phyloP scores from a whole-genome alignment of 2,797 vertebrate genomes.

The Antennarius maculatus region DNA sequence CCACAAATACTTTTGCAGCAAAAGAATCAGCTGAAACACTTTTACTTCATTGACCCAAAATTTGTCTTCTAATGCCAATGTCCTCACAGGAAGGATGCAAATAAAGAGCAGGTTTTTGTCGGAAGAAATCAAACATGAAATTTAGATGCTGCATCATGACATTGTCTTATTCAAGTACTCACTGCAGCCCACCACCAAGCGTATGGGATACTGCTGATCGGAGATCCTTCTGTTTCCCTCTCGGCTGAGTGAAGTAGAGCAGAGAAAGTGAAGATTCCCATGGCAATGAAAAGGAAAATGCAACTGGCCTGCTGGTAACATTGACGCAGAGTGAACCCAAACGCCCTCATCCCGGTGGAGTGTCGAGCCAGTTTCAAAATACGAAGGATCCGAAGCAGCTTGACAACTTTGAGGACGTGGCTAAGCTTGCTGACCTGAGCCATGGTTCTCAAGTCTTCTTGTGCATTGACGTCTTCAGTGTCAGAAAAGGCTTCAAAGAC shows the following conservation, averaged over 20 bases:
- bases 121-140: background rate
- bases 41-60: too few species aligned
- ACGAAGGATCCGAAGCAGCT: constrained; percentile 87
- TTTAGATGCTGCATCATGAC: background rate
- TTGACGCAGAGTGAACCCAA: constrained; percentile 88
- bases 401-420: constrained; percentile 85
- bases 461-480: constrained; percentile 53
- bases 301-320: constrained; percentile 89
- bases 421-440: constrained; percentile 83
- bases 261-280: constrained; percentile 90
- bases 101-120: background rate
- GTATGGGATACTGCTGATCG: constrained; percentile 87
- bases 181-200: constrained; percentile 92
- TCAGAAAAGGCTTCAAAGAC: constrained; percentile 74
- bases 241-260: constrained; percentile 89
- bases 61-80: too few species aligned
- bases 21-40: too few species aligned
- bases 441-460: constrained; percentile 81
- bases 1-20: too few species aligned
- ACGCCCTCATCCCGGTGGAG: constrained; percentile 87
- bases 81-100: background rate
- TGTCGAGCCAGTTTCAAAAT: constrained; percentile 89
- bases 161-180: constrained; percentile 59
- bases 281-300: constrained; percentile 87
- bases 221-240: constrained; percentile 82